A percentile compares a stretch with the other conserved stretches of the same genome.
Conservation (phyloP, 2,797 vertebrate species). For the Mallotus villosus region DNA sequence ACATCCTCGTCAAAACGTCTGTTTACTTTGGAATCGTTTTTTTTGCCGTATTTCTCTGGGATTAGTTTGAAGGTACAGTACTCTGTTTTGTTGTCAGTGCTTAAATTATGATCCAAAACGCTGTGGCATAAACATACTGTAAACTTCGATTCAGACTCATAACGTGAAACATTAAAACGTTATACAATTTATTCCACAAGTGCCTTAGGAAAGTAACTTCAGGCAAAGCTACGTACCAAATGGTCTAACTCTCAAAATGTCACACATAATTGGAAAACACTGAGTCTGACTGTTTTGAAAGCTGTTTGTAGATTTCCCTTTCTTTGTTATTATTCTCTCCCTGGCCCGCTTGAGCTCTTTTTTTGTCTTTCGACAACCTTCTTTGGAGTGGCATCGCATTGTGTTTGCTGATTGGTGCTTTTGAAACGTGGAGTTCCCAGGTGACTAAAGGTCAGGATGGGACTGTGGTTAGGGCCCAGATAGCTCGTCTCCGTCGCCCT, state of each 20-base stretch:
- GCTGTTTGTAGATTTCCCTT: conserved; percentile 33
- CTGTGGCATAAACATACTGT: background rate
- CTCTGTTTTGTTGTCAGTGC: background rate
- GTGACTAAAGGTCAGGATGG: conserved; percentile 54
- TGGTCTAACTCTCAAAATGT: background rate
- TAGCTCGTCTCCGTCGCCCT: conserved; percentile 12
- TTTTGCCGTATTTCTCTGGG: background rate
- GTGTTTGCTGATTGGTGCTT: conserved; percentile 50
- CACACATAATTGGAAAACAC: background rate
- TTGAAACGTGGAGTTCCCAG: conserved; percentile 44
- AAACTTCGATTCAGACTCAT: background rate
- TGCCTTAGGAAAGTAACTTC: background rate
- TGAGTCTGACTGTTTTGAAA: conserved; percentile 13
- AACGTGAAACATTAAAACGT: too few relatives aligned
- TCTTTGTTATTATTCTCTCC: conserved; percentile 41
- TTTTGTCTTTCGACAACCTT: conserved; percentile 34
- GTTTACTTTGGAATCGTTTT: conserved; percentile 67
- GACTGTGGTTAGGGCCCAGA: conserved; percentile 19
- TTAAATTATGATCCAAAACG: background rate
- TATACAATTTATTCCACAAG: background rate
- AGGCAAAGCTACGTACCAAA: background rate
- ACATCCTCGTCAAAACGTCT: conserved; percentile 83
- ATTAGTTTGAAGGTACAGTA: background rate
- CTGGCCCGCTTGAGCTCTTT: conserved; percentile 33
- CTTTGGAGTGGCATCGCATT: conserved; percentile 46